Conservation (phyloP, 2,113 vertebrate genomes). For the Erythrolamprus reginae region DNA sequence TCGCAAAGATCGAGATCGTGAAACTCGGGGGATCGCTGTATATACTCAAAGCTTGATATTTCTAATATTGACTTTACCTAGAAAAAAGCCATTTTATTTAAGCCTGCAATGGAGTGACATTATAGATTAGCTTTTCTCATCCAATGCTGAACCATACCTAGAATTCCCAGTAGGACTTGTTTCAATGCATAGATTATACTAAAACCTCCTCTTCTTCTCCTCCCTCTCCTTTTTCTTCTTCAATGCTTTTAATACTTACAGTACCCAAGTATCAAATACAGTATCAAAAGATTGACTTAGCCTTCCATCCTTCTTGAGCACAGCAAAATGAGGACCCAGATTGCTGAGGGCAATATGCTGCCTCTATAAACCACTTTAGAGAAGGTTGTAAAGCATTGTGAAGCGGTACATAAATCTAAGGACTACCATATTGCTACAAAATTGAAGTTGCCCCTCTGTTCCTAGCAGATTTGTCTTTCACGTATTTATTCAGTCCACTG, state of each 20-base stretch:
- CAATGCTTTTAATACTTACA: not conserved
- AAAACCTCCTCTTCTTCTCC: not conserved
- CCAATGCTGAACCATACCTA: not conserved
- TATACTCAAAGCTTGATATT: not conserved
- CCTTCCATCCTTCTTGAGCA: not conserved
- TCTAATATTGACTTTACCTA: not conserved
- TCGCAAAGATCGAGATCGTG: too few relatives aligned
- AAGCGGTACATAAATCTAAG: not conserved
- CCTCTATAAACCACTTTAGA: not conserved
- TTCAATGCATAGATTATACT: not conserved
- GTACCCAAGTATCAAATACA: not conserved
- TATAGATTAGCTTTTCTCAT: not conserved
- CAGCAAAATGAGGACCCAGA: not conserved
- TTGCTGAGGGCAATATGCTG: not conserved
- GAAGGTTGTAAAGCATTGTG: not conserved
- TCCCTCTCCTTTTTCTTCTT: not conserved
- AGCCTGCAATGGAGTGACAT: not conserved
- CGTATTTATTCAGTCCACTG: not conserved
- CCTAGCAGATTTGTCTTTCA: not conserved
- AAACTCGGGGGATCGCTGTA: too few relatives aligned
- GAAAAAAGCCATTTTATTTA: not conserved
- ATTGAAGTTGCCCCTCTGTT: not conserved
- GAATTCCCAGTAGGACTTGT: not conserved
- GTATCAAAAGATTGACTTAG: not conserved
- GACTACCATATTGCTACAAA: not conserved